These are phyloP conservation scores for Colius striatus DNA, from an alignment of 2,113 vertebrate species.

Conservation along the genomic window DNA sequence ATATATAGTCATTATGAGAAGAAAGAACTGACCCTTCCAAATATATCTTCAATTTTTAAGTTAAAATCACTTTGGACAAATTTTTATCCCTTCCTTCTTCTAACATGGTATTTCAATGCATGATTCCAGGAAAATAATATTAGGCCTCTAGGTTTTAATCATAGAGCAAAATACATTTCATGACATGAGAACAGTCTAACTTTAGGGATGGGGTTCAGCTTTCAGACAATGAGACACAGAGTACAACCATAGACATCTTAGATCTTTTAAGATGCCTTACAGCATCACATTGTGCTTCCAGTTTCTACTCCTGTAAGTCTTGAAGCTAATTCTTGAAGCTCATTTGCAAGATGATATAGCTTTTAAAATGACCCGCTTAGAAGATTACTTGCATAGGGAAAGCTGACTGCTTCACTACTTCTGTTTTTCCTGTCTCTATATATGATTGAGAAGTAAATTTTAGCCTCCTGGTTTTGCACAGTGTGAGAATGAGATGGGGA, in stretches of 20 bases:
- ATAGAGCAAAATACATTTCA: neutral
- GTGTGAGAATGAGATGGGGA: neutral
- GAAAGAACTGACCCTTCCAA: neutral
- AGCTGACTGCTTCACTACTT: neutral
- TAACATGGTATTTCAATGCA: neutral
- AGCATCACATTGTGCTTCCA: neutral
- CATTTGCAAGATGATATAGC: neutral
- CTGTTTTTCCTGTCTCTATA: neutral
- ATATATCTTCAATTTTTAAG: neutral
- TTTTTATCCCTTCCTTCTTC: neutral
- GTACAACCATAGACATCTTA: too few species aligned
- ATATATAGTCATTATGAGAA: neutral
- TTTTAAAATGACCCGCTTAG: neutral
- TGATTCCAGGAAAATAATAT: neutral
- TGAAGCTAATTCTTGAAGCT: neutral
- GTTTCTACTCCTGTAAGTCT: neutral
- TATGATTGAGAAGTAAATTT: neutral
- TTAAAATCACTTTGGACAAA: neutral
- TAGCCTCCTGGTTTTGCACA: neutral
- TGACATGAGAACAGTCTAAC: neutral
- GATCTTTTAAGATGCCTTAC: neutral
- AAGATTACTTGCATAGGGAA: neutral
- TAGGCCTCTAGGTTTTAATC: fast-evolving
- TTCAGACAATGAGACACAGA: neutral
- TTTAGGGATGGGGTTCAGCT: neutral